These are phyloP conservation scores for Panulirus ornatus DNA, from an alignment of 1,140 invertebrate genomes.

Conservation along the genomic window DNA sequence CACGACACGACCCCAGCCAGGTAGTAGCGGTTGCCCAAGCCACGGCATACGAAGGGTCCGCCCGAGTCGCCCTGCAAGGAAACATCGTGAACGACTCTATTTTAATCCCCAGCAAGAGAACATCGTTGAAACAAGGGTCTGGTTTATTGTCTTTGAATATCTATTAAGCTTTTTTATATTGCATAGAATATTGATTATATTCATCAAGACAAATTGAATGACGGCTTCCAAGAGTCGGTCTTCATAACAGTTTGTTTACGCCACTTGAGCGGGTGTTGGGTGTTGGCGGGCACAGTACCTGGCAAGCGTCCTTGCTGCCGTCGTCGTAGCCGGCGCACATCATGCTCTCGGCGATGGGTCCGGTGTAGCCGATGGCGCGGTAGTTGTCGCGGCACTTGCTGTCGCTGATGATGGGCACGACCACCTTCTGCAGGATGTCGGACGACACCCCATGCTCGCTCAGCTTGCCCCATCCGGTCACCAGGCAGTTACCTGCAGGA, in stretches of 20 bases:
- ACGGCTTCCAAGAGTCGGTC: conserved; percentile 72
- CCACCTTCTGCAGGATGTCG: conserved; percentile 60
- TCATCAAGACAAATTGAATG: background rate
- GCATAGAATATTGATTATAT: background rate
- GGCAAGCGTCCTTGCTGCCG: conserved; percentile 62
- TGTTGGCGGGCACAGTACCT: conserved; percentile 7
- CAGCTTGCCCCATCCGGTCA: conserved; percentile 58
- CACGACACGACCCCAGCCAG: conserved; percentile 86
- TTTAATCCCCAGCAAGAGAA: background rate
- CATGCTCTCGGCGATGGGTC: conserved; percentile 63
- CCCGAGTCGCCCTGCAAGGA: conserved; percentile 77
- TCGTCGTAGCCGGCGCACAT: conserved; percentile 53
- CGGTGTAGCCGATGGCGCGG: conserved; percentile 48
- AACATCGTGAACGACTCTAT: no score
- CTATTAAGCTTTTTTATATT: background rate
- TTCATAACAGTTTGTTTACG: conserved; percentile 51
- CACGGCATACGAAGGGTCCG: conserved; percentile 75
- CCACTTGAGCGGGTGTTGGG: background rate
- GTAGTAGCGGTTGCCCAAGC: conserved; percentile 78
- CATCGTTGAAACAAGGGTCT: background rate
- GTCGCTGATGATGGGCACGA: conserved; percentile 63
- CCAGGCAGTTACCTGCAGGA: conserved; percentile 41
- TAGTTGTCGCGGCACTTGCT: conserved; percentile 23
- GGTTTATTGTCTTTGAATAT: background rate
- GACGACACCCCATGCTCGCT: conserved; percentile 26